Conservation (phyloP, 2,797 vertebrate species). For the Neosalanx taihuensis region DNA sequence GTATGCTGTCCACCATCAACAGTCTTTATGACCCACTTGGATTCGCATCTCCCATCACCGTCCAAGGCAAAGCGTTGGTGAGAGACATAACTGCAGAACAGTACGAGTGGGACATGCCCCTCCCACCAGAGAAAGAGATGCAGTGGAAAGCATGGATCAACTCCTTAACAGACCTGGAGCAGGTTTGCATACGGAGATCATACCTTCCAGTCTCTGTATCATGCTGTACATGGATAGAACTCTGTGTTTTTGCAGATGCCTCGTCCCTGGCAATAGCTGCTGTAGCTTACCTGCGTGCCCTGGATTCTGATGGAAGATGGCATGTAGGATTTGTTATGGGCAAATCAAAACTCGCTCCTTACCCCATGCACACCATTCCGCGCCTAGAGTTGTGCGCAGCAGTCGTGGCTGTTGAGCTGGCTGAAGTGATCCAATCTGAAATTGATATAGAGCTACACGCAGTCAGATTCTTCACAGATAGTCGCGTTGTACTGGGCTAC, state of each 20-base stretch:
- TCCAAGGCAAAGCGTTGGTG: conserved; percentile 1
- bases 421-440: conserved; percentile 11
- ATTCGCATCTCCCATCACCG: conserved; percentile 6
- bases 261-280: conserved; percentile 10
- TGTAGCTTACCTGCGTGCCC: conserved; percentile 7
- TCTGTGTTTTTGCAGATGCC: conserved; percentile 23
- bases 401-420: conserved; percentile 27
- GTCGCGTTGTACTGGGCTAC: conserved; percentile 18
- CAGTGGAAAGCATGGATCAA: conserved; percentile 13
- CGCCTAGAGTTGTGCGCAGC: conserved; percentile 20
- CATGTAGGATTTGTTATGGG: too few species aligned
- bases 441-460: neutral
- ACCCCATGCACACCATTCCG: conserved; percentile 16
- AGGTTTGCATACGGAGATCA: conserved; percentile 10
- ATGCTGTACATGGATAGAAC: neutral
- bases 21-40: conserved; percentile 14
- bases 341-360: neutral
- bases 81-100: conserved; percentile 2
- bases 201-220: conserved; percentile 13
- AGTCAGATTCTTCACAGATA: conserved; percentile 14
- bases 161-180: conserved; percentile 17
- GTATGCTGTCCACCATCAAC: neutral
- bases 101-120: conserved; percentile 5
- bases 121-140: conserved; percentile 8
- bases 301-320: neutral